phyloP scores from a whole-genome alignment of 1,140 invertebrate genomes.

The Scaptomyza montana region DNA sequence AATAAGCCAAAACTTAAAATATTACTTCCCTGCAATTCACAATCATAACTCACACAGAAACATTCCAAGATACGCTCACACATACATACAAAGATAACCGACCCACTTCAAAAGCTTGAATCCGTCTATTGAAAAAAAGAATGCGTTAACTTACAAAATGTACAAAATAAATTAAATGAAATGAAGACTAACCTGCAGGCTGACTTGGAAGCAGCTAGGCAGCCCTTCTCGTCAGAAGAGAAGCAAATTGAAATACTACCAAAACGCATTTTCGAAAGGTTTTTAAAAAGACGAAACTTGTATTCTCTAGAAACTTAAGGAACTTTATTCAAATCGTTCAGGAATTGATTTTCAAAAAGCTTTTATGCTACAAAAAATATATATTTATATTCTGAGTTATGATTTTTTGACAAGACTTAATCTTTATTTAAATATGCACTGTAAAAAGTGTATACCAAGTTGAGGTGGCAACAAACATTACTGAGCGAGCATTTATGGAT shows the following conservation, averaged over 20 bases:
- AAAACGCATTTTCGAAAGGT: neutral
- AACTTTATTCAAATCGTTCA: too few relatives aligned
- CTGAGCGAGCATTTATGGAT: too few relatives aligned
- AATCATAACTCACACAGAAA: constrained; percentile 66
- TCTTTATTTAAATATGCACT: too few relatives aligned
- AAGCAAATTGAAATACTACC: constrained; percentile 51
- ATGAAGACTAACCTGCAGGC: constrained; percentile 38
- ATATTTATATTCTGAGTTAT: too few relatives aligned
- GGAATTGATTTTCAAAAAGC: too few relatives aligned
- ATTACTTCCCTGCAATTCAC: constrained; percentile 50
- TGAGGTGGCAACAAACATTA: too few relatives aligned
- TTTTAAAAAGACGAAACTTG: constrained; percentile 7
- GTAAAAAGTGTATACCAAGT: too few relatives aligned
- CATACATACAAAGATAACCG: constrained; percentile 32
- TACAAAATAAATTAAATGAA: constrained; percentile 4
- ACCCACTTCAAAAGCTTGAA: constrained; percentile 73
- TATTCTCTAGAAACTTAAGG: constrained; percentile 9
- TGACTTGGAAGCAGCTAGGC: constrained; percentile 12
- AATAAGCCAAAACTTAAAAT: constrained; percentile 42
- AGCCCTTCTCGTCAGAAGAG: neutral
- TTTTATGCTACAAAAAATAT: too few relatives aligned
- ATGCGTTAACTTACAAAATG: too few relatives aligned
- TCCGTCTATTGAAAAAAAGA: constrained; percentile 68
- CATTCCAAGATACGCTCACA: constrained; percentile 16
- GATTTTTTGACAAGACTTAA: too few relatives aligned